Conservation (phyloP, 2,888 invertebrate genomes). For the Volucella inanis region DNA sequence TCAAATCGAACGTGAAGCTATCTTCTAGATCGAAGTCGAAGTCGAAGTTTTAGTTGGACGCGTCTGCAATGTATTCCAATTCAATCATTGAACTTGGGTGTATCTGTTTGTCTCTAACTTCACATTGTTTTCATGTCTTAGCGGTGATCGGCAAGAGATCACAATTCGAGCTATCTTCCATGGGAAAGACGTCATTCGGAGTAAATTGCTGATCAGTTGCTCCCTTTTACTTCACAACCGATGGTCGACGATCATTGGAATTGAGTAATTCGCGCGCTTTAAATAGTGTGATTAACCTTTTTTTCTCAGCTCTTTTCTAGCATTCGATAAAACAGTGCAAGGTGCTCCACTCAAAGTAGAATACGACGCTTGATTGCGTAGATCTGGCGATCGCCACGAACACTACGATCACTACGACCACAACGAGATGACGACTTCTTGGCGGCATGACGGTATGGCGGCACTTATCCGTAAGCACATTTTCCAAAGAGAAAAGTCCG, state of each 20-base stretch:
- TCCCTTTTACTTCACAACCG: conserved; percentile 32
- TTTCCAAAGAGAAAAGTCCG: conserved; percentile 54
- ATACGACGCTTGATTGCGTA: conserved; percentile 23
- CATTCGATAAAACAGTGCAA: no score
- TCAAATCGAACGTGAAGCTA: conserved; percentile 39
- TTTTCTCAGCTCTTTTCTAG: not conserved
- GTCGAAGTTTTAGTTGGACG: not conserved
- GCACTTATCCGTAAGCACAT: not conserved
- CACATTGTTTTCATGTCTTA: no score
- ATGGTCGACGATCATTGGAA: not conserved
- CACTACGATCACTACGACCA: not conserved
- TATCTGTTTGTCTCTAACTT: not conserved
- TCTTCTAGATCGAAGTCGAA: conserved; percentile 3
- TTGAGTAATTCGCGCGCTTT: conserved; percentile 37
- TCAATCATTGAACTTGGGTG: not conserved
- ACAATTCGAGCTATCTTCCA: not conserved
- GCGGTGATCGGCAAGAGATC: not conserved
- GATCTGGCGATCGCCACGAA: not conserved
- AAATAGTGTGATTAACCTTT: conserved; percentile 44
- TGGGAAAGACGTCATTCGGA: conserved; percentile 6
- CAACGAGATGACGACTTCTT: not conserved
- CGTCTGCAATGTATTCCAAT: not conserved
- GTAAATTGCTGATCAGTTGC: conserved; percentile 28
- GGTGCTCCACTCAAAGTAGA: conserved; percentile 3
- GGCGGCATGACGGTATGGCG: not conserved